Percentiles rank a stretch among this genome's conserved stretches.
These are phyloP conservation scores for Eptesicus fuscus DNA, from an alignment of 2,113 vertebrate species.

Conservation along the genomic window DNA sequence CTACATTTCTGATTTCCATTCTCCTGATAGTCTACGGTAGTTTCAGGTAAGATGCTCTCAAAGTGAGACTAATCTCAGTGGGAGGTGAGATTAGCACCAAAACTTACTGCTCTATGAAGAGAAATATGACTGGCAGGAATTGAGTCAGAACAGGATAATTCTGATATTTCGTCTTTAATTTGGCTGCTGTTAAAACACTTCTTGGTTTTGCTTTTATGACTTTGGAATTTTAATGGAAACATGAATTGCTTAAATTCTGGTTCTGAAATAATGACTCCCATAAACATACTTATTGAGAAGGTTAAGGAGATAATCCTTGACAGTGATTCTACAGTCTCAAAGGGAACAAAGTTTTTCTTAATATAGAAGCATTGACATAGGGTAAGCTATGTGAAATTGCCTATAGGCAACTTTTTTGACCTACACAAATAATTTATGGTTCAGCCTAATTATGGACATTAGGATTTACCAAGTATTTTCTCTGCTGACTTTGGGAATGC, in stretches of 20 bases:
- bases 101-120: neutral
- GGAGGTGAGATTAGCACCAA: neutral
- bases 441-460: neutral
- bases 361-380: neutral
- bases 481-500: neutral
- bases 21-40: constrained; percentile 89
- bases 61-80: neutral
- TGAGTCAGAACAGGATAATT: neutral
- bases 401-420: neutral
- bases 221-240: constrained; percentile 16
- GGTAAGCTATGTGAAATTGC: neutral
- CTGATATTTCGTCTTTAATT: neutral
- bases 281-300: neutral
- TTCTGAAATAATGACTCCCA: neutral
- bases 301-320: neutral
- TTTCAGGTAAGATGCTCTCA: constrained; percentile 84
- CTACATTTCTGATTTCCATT: constrained; percentile 96
- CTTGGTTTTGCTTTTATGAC: constrained; percentile 12
- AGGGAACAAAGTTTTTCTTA: neutral
- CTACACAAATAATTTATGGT: neutral
- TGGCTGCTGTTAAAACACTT: constrained; percentile 6
- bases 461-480: neutral
- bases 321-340: neutral
- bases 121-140: neutral
- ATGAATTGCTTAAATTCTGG: neutral